Evolutionary conservation across 2,888 invertebrate genomes (phyloP).

Genomic region (Auanema freiburgensis): DNA sequence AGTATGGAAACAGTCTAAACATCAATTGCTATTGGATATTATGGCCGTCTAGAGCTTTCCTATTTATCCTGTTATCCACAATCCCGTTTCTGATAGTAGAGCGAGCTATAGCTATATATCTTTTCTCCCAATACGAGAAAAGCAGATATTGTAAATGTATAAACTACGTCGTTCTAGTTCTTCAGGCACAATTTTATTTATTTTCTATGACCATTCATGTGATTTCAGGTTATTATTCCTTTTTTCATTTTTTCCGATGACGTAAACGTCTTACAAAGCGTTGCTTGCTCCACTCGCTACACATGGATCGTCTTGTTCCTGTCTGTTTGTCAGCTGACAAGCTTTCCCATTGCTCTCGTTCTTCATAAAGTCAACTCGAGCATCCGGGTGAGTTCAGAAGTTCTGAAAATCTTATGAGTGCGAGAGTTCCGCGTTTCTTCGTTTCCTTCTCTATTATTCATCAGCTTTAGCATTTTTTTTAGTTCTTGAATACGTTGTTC

Average conservation of each 20-base stretch:
- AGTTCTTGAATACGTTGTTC: too few relatives aligned
- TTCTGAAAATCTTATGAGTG: too few relatives aligned
- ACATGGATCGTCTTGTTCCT: too few relatives aligned
- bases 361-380: too few relatives aligned
- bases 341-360: too few relatives aligned
- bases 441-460: too few relatives aligned
- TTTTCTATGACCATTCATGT: neutral
- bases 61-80: slow-evolving; percentile 1
- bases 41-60: slow-evolving; percentile 1
- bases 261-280: too few relatives aligned
- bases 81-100: neutral
- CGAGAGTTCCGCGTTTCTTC: too few relatives aligned
- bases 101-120: neutral
- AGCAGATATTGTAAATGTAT: neutral
- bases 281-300: too few relatives aligned
- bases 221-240: neutral
- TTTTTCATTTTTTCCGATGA: neutral
- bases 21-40: neutral
- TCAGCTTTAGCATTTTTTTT: too few relatives aligned
- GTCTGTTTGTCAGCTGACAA: too few relatives aligned
- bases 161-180: neutral
- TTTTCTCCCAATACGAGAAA: neutral
- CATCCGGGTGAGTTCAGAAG: too few relatives aligned
- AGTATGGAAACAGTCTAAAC: neutral
- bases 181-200: neutral